A percentile compares a stretch with the other conserved stretches of the same genome.
These are phyloP conservation scores for Pseudolycoriella hygida DNA, from an alignment of 2,888 invertebrate genomes.

Conservation along the genomic window DNA sequence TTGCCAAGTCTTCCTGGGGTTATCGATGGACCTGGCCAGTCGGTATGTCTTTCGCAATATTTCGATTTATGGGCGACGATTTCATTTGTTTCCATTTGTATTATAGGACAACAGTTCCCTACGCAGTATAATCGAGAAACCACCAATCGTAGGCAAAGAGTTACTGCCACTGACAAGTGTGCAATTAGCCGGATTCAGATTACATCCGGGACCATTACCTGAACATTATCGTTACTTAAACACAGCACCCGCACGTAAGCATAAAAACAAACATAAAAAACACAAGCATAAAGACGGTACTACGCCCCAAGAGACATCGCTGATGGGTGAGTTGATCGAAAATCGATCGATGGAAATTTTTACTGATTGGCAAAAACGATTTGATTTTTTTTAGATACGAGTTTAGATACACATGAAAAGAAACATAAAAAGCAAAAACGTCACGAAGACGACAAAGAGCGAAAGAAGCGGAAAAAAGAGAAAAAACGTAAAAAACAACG, in stretches of 20 bases:
- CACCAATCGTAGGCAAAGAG: slow-evolving; percentile 84
- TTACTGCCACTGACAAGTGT: slow-evolving; percentile 69
- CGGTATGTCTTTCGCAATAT: slow-evolving; percentile 3
- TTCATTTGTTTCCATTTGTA: slow-evolving; percentile 17
- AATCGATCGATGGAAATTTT: slow-evolving; percentile 5
- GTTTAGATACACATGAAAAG: slow-evolving; percentile 77
- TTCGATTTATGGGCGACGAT: not conserved
- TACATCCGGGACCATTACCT: slow-evolving; percentile 84
- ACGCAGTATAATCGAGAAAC: slow-evolving; percentile 87
- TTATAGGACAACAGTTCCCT: slow-evolving; percentile 62
- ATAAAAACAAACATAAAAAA: slow-evolving; percentile 90
- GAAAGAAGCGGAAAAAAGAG: slow-evolving; percentile 87
- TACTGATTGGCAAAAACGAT: not conserved
- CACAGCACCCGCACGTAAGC: slow-evolving; percentile 80
- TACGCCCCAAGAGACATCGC: slow-evolving; percentile 55
- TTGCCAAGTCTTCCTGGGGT: slow-evolving; percentile 89
- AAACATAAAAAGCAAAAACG: slow-evolving; percentile 90
- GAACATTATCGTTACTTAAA: slow-evolving; percentile 90
- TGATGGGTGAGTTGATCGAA: slow-evolving; percentile 40
- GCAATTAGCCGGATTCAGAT: slow-evolving; percentile 79
- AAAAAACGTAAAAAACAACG: slow-evolving; percentile 90
- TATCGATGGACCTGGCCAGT: slow-evolving; percentile 81
- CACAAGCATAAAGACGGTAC: slow-evolving; percentile 84
- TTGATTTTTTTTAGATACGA: slow-evolving; percentile 31
- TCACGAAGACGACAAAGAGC: slow-evolving; percentile 84